Evolutionary conservation across 2,113 vertebrate genomes (phyloP).

Genomic region (Penelope pileata): DNA sequence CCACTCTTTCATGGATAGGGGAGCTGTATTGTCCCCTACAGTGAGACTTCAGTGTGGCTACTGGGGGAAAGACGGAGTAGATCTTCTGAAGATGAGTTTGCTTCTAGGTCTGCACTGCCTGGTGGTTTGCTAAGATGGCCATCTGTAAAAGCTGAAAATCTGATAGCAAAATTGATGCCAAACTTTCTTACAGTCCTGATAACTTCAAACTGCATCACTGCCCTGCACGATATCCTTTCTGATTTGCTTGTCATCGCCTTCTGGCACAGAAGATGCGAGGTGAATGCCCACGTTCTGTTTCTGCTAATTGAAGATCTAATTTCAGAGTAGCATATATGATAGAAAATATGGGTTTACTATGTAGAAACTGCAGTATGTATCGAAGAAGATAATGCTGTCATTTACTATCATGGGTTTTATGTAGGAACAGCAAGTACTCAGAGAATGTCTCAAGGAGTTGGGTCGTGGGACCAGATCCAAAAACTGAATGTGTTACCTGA

Average conservation of each 20-base stretch:
- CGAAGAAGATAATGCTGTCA: not conserved
- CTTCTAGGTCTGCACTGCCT: not conserved
- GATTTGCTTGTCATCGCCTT: not conserved
- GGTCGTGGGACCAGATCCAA: not conserved
- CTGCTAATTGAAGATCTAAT: not conserved
- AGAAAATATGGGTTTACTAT: not conserved
- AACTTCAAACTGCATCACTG: accelerated
- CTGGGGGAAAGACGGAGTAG: not conserved
- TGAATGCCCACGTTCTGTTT: not conserved
- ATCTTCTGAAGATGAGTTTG: not conserved
- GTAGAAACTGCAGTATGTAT: not conserved
- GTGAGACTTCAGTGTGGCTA: not conserved
- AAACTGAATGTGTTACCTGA: not conserved
- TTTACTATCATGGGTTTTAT: not conserved
- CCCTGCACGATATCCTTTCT: not conserved
- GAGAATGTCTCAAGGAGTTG: not conserved
- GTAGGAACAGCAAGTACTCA: not conserved
- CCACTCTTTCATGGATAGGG: not conserved
- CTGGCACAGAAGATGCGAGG: not conserved
- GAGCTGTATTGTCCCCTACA: not conserved
- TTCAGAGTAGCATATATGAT: not conserved
- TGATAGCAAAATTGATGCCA: not conserved
- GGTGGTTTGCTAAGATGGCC: not conserved
- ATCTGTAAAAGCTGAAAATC: not conserved
- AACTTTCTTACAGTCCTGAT: not conserved